Conservation (phyloP, 2,888 invertebrate genomes). For the Macaria liturata region DNA sequence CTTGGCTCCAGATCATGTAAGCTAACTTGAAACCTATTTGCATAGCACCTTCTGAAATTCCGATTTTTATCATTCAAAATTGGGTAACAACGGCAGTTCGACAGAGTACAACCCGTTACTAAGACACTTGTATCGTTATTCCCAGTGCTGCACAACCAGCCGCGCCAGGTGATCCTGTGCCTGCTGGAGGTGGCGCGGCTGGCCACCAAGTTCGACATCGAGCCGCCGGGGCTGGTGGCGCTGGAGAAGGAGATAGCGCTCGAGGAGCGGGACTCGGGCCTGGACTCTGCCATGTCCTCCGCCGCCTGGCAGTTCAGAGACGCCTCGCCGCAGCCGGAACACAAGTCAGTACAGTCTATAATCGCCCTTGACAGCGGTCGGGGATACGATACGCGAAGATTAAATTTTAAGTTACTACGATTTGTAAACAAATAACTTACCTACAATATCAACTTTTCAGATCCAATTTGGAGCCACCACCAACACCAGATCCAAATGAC, state of each 20-base stretch:
- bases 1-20: no score
- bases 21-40: no score
- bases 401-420: no score
- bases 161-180: constrained; percentile 92
- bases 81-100: no score
- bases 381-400: no score
- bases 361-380: no score
- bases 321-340: constrained; percentile 54
- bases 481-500: constrained; percentile 59
- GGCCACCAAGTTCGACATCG: constrained; percentile 89
- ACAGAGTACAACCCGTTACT: no score
- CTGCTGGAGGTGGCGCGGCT: constrained; percentile 93
- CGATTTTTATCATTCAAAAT: no score
- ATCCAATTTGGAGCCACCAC: constrained; percentile 46
- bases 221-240: constrained; percentile 91
- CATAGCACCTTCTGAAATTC: no score
- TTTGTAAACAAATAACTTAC: no score
- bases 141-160: constrained; percentile 90
- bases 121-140: no score
- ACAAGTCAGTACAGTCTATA: constrained; percentile 48
- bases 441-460: constrained; percentile 41
- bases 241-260: constrained; percentile 94
- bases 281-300: constrained; percentile 84
- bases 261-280: constrained; percentile 87
- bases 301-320: constrained; percentile 89